Percentiles rank a stretch among this genome's conserved stretches.
These are phyloP conservation scores for Arrhamphus sclerolepis DNA, from an alignment of 2,797 vertebrate genomes.

Conservation along the genomic window DNA sequence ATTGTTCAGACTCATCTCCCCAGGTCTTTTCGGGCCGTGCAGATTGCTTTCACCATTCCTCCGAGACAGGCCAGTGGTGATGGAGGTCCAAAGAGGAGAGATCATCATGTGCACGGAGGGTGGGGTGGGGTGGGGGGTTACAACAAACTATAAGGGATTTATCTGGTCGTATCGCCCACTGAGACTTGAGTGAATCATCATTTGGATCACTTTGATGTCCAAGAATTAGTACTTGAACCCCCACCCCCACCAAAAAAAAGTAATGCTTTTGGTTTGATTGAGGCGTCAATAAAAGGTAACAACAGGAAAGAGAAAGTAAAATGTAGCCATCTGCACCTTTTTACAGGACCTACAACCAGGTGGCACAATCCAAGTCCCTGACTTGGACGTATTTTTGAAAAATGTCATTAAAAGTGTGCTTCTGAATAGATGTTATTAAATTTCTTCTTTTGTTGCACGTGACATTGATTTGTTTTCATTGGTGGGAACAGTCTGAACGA, in stretches of 20 bases:
- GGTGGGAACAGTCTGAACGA: constrained; percentile 44
- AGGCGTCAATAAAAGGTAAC: constrained; percentile 14
- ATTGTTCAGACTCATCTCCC: constrained; percentile 65
- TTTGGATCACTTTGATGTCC: constrained; percentile 12
- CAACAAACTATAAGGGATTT: constrained; percentile 26
- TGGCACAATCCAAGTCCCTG: constrained; percentile 6
- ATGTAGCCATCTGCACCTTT: constrained; percentile 16
- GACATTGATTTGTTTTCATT: constrained; percentile 53
- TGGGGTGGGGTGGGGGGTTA: constrained; percentile 21
- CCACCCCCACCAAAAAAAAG: too few species aligned
- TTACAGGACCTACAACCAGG: constrained; percentile 1
- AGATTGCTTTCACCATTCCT: constrained; percentile 62
- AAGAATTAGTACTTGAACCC: neutral
- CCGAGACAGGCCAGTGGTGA: constrained; percentile 41
- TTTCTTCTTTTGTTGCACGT: constrained; percentile 48
- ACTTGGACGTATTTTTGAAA: constrained; percentile 30
- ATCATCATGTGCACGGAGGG: constrained; percentile 25
- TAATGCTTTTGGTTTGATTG: constrained; percentile 20
- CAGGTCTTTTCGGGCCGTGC: constrained; percentile 44
- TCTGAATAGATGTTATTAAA: constrained; percentile 33
- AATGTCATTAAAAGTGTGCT: neutral
- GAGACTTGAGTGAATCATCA: constrained; percentile 16
- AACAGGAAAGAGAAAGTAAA: constrained; percentile 13
- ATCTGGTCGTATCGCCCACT: constrained; percentile 29
- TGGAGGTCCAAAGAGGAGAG: constrained; percentile 48